phyloP scores from a whole-genome alignment of 2,888 invertebrate genomes.

The Polymixis flavicincta region DNA sequence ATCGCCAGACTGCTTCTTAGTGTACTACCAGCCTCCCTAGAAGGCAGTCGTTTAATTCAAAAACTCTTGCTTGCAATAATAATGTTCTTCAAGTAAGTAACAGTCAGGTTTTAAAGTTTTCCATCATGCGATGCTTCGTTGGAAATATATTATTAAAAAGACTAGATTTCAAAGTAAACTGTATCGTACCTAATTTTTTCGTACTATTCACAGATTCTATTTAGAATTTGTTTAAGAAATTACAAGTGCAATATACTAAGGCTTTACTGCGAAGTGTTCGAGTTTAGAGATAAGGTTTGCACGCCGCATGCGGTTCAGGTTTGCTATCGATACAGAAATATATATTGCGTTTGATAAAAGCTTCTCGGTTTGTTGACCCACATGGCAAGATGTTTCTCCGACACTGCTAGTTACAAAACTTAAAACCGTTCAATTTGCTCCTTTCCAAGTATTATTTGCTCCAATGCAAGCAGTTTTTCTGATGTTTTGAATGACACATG shows the following conservation, averaged over 20 bases:
- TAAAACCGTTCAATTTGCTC: constrained; percentile 15
- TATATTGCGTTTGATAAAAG: constrained; percentile 78
- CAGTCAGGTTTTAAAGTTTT: constrained; percentile 8
- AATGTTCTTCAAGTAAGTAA: background rate
- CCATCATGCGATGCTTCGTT: constrained; percentile 28
- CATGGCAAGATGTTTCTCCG: constrained; percentile 46
- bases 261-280: constrained; percentile 76
- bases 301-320: constrained; percentile 75
- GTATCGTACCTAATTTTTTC: constrained; percentile 34
- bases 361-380: constrained; percentile 79
- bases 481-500: constrained; percentile 79
- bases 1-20: constrained; percentile 29
- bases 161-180: constrained; percentile 11
- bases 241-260: constrained; percentile 43
- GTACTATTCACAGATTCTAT: constrained; percentile 23
- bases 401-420: constrained; percentile 29
- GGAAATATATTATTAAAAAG: constrained; percentile 9
- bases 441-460: constrained; percentile 8
- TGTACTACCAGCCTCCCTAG: constrained; percentile 25
- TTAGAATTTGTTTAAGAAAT: constrained; percentile 40
- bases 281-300: constrained; percentile 81
- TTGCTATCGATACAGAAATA: constrained; percentile 76
- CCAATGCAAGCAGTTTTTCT: constrained; percentile 33
- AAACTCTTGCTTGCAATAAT: constrained; percentile 5
- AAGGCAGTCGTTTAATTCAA: constrained; percentile 41